These are phyloP conservation scores for Trachythela sp. DNA, from an alignment of 64 coral and sea anemone species.

Conservation along the genomic window DNA sequence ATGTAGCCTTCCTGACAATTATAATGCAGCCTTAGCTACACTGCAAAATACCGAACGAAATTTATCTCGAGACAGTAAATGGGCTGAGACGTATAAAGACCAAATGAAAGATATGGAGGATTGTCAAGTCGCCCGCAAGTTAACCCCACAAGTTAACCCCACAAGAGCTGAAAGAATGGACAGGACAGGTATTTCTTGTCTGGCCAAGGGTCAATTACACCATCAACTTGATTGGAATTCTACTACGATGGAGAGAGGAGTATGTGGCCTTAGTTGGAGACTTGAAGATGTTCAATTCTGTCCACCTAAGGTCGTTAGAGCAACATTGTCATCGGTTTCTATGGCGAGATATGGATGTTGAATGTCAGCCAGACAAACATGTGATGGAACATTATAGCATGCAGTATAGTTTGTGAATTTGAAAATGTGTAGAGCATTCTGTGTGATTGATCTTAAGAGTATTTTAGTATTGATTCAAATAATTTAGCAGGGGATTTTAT, in stretches of 20 bases:
- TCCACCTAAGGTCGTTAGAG: background rate
- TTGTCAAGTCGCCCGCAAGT: background rate
- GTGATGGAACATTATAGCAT: background rate
- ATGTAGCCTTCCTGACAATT: background rate
- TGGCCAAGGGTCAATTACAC: background rate
- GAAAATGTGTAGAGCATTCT: no score
- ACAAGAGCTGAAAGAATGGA: conserved; percentile 11
- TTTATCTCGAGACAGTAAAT: background rate
- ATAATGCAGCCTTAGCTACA: background rate
- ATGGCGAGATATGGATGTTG: background rate
- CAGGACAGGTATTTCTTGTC: background rate
- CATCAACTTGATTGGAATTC: conserved; percentile 2
- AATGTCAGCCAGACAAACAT: background rate
- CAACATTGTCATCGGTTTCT: conserved; percentile 9
- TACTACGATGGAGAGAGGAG: conserved; percentile 1
- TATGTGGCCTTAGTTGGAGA: background rate
- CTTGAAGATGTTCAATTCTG: conserved; percentile 20
- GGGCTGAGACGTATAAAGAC: background rate
- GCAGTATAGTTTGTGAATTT: no score
- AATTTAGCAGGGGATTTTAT: no score
- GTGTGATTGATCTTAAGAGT: no score
- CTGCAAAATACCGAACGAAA: background rate
- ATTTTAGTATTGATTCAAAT: no score
- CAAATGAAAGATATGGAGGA: conserved; percentile 2
- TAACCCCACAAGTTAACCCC: no score